A percentile compares a stretch with the other conserved stretches of the same genome.
Conservation (phyloP, 2,888 invertebrate genomes). For the Drosophila quasianomalipes region DNA sequence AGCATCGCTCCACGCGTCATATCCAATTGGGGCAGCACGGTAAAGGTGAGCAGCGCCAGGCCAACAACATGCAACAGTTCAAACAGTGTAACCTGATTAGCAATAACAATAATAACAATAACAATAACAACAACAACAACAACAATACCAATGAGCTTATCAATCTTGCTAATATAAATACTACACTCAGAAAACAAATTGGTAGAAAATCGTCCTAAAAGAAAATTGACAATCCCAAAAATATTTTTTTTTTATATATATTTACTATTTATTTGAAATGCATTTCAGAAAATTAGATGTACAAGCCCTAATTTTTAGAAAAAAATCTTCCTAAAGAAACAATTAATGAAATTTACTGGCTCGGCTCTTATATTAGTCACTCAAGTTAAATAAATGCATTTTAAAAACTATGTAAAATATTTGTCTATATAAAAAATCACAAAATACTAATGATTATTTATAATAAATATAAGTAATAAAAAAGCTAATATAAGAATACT, state of each 20-base stretch:
- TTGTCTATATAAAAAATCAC: too few species aligned
- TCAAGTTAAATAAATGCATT: too few species aligned
- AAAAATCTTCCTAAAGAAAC: too few species aligned
- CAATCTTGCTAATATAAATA: slow-evolving; percentile 46
- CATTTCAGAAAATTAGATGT: background rate
- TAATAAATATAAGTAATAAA: background rate
- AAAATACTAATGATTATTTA: too few species aligned
- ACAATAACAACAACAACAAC: background rate
- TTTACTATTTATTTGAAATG: background rate
- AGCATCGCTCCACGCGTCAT: slow-evolving; percentile 93
- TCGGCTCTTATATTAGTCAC: too few species aligned
- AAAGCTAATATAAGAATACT: background rate
- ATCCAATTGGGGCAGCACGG: slow-evolving; percentile 92
- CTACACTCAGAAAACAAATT: background rate
- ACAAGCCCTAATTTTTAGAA: background rate
- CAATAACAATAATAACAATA: slow-evolving; percentile 9
- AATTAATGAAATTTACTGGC: too few species aligned
- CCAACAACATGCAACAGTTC: slow-evolving; percentile 93
- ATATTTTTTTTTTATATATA: background rate
- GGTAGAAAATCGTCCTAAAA: background rate
- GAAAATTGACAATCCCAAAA: background rate
- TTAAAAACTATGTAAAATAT: too few species aligned
- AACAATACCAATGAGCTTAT: slow-evolving; percentile 42
- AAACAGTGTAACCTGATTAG: slow-evolving; percentile 87
- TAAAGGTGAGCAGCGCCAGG: slow-evolving; percentile 90